Evolutionary conservation across 2,113 vertebrate species (phyloP).

Genomic region (Plestiodon gilberti): DNA sequence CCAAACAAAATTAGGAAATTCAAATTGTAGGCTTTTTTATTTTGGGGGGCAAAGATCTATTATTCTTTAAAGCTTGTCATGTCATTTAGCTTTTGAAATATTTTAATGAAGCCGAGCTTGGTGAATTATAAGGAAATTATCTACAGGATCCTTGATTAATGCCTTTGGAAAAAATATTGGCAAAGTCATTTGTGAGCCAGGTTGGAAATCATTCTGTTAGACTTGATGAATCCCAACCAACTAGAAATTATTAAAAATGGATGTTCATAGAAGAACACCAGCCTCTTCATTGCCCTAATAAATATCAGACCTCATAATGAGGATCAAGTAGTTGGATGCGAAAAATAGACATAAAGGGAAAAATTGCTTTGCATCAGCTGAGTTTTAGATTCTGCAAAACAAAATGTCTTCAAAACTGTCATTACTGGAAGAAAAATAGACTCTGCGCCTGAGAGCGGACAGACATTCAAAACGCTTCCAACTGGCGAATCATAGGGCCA

Average conservation of each 20-base stretch:
- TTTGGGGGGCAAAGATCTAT: neutral
- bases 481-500: neutral
- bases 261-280: conserved; percentile 12
- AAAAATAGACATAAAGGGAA: neutral
- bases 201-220: conserved; percentile 13
- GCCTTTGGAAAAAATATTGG: neutral
- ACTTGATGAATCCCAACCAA: conserved; percentile 5
- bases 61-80: neutral
- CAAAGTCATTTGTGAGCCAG: conserved; percentile 1
- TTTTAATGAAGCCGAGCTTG: conserved; percentile 9
- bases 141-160: neutral
- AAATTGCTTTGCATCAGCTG: neutral
- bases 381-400: neutral
- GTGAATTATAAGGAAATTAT: neutral
- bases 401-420: conserved; percentile 16
- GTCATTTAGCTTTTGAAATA: neutral
- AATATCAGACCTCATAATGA: neutral
- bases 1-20: neutral
- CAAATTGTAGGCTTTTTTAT: neutral
- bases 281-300: conserved; percentile 27
- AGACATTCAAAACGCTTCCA: neutral
- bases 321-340: neutral
- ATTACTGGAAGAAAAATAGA: neutral
- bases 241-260: conserved; percentile 15
- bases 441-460: conserved; percentile 3